A percentile compares a stretch with the other conserved stretches of the same genome.
Conservation (phyloP, 1,140 invertebrate genomes). For the Diorhabda sublineata region DNA sequence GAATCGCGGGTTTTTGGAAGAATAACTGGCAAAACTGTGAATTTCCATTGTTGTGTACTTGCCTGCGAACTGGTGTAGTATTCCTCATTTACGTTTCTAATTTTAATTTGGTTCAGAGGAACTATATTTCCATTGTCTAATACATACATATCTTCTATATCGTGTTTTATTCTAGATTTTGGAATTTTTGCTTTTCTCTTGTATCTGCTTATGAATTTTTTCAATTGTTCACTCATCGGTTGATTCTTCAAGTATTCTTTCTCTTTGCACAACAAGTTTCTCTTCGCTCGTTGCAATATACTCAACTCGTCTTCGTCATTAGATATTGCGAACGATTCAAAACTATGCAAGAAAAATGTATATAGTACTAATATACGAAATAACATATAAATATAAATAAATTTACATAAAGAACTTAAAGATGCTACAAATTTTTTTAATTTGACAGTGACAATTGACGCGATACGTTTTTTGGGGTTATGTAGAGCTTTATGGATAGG, state of each 20-base stretch:
- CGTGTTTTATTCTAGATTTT: slow-evolving; percentile 20
- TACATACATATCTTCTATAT: slow-evolving; percentile 28
- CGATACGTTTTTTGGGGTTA: too few relatives aligned
- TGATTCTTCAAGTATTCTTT: slow-evolving; percentile 25
- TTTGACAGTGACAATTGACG: too few relatives aligned
- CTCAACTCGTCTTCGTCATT: not conserved
- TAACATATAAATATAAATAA: too few relatives aligned
- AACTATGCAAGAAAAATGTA: too few relatives aligned
- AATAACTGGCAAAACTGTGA: slow-evolving; percentile 31
- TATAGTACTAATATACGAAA: too few relatives aligned
- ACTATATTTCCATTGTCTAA: slow-evolving; percentile 31
- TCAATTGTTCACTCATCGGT: slow-evolving; percentile 27
- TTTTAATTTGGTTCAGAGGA: slow-evolving; percentile 24
- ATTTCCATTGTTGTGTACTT: slow-evolving; percentile 19
- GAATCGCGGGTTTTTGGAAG: slow-evolving; percentile 20
- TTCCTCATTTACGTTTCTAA: slow-evolving; percentile 3
- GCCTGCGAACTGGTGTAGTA: not conserved
- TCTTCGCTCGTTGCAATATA: slow-evolving; percentile 9
- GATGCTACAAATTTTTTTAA: too few relatives aligned
- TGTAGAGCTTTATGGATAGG: too few relatives aligned
- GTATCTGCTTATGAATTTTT: slow-evolving; percentile 25
- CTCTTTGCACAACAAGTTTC: slow-evolving; percentile 23
- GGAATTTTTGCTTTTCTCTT: not conserved
- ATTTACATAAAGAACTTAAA: too few relatives aligned
- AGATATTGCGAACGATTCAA: not conserved